phyloP scores from a whole-genome alignment of 1,140 invertebrate species.

The Lepidotrigona ventralis region DNA sequence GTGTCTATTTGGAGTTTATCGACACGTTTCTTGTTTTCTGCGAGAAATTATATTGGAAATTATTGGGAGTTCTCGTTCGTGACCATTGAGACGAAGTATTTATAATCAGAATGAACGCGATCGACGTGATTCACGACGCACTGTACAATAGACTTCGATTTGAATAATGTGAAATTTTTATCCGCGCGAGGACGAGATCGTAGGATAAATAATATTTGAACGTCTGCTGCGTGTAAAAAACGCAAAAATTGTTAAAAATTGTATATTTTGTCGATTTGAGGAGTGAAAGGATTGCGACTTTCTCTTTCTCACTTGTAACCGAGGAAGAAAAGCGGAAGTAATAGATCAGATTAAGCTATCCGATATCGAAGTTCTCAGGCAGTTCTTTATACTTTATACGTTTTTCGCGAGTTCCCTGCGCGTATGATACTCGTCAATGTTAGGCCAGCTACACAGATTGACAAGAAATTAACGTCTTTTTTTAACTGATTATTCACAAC shows the following conservation, averaged over 20 bases:
- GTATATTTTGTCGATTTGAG: neutral
- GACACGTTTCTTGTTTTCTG: too few species aligned
- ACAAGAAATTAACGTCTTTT: neutral
- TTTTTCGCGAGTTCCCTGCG: neutral
- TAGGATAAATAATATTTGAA: neutral
- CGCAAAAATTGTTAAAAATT: neutral
- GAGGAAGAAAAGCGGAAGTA: constrained; percentile 37
- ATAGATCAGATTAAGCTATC: constrained; percentile 25
- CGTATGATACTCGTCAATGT: neutral
- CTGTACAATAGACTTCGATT: neutral
- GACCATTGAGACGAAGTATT: neutral
- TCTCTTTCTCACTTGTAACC: constrained; percentile 11
- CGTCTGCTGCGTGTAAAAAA: too few species aligned
- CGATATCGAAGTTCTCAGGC: constrained; percentile 6
- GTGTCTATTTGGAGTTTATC: too few species aligned
- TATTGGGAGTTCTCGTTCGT: neutral
- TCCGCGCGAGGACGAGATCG: neutral
- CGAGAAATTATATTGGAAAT: neutral
- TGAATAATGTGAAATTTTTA: neutral
- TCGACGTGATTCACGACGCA: neutral
- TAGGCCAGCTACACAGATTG: neutral
- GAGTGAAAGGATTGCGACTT: constrained; percentile 35
- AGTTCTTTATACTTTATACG: neutral
- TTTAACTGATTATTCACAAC: neutral
- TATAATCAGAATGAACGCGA: neutral